Conservation (phyloP, 2,113 vertebrate genomes). For the Ictalurus furcatus region DNA sequence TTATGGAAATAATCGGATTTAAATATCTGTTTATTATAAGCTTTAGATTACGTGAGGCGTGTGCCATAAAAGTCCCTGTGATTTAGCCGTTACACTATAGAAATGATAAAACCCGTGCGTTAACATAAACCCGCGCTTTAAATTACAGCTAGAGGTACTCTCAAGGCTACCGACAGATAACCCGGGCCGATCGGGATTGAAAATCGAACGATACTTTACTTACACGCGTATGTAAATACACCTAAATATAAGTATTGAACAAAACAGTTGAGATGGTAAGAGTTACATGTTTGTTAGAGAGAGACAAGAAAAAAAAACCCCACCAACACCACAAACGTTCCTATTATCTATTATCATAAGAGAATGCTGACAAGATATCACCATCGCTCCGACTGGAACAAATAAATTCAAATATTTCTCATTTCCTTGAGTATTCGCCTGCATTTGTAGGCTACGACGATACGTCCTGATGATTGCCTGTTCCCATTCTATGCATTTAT, state of each 20-base stretch:
- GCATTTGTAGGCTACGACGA: conserved; percentile 34
- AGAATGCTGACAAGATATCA: conserved; percentile 39
- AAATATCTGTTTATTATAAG: not conserved
- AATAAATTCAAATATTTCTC: conserved; percentile 42
- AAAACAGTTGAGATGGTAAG: not conserved
- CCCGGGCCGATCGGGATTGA: not conserved
- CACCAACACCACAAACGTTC: conserved; percentile 10
- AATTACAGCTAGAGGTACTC: not conserved
- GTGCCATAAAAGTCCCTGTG: not conserved
- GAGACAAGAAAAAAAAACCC: not conserved
- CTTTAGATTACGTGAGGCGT: not conserved
- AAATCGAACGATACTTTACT: not conserved
- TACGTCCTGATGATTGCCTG: conserved; percentile 46
- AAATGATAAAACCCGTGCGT: not conserved
- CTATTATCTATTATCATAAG: conserved; percentile 26
- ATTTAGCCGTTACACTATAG: not conserved
- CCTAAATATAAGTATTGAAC: not conserved
- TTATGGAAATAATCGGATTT: not conserved
- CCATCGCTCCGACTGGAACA: conserved; percentile 29
- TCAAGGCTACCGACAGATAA: not conserved
- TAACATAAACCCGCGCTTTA: not conserved
- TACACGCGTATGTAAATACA: not conserved
- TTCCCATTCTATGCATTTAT: conserved; percentile 57
- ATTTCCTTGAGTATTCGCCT: conserved; percentile 26
- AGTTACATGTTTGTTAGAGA: not conserved